Evolutionary conservation across 64 coral and sea anemone genomes (phyloP), one percentile per base, ranked within the genome.

Genomic region (Pachyseris speciosa): DNA sequence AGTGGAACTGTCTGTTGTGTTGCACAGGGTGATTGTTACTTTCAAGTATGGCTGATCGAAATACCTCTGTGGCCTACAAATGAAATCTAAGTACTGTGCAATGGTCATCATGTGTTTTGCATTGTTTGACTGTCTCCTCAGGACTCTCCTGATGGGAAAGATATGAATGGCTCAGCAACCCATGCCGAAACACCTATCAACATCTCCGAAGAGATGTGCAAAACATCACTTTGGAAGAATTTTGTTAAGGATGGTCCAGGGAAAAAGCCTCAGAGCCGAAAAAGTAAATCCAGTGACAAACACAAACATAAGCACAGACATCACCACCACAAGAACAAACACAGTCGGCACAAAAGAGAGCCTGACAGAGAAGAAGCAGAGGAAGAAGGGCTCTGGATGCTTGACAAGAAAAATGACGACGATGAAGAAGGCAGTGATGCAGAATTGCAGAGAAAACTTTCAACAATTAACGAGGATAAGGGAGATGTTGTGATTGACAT

Each of bases 191-290:
- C 78, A 25, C 95, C 95, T 2, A 89, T 97, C 10, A 97, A 97
- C 39, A 97, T 97, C 27, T 78, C 91, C 4, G 79, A 97, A 7
- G 95, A 97, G 53, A 97, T 97, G 95, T 90, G 86, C 36, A 97
- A 93, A 22, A 97, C 83, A 3, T 93, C 91, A 22, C 78, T 97
- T 2, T 97, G 95, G 95, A 93, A 97, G 72, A 89, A 86, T 0
- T 93, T 97, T 85, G 95, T 86, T 9, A 97, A 85, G 30, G 95
- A 94, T 51, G 95, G 91, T 3, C 36, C 86, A 1, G 74, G 51
- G 26, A 90, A 20, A 42, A 92, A 81, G 17, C 44, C 76, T 33
- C 58, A 87, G 44, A 86, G 69, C 4, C 83, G 86, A 34, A 88
- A 71, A 33, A 78, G 53, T 6, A 97, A 94, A 50, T 87, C 92